phyloP scores from a whole-genome alignment of 53 echinoderm and acorn worm species.

The Hippasteria phrygiana region DNA sequence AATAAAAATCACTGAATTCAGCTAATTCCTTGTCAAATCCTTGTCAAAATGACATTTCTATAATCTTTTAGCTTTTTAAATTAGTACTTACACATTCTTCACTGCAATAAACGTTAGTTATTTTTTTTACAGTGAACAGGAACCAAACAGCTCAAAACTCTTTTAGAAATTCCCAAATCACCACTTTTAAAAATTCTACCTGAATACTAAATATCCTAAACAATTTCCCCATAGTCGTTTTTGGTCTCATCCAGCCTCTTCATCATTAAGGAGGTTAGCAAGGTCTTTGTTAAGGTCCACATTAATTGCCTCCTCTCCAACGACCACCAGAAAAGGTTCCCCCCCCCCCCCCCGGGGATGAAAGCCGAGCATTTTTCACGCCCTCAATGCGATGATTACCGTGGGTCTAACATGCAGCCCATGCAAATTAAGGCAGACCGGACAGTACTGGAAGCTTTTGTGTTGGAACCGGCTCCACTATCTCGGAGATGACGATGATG shows the following conservation, averaged over 20 bases:
- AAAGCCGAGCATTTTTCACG: slow-evolving; percentile 26
- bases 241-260: slow-evolving; percentile 23
- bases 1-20: too few species aligned
- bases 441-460: background rate
- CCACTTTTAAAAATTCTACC: background rate
- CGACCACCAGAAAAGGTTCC: slow-evolving; percentile 5
- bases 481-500: background rate
- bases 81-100: too few species aligned
- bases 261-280: slow-evolving; percentile 7
- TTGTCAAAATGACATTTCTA: too few species aligned
- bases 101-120: too few species aligned
- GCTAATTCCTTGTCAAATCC: too few species aligned
- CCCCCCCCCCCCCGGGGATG: slow-evolving; percentile 17
- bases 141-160: too few species aligned
- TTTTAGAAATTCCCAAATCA: too few species aligned
- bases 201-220: slow-evolving; percentile 20
- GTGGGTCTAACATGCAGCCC: slow-evolving; percentile 26
- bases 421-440: slow-evolving; percentile 20
- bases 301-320: slow-evolving; percentile 52
- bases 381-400: slow-evolving; percentile 31
- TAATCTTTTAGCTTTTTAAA: too few species aligned
- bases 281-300: slow-evolving; percentile 47
- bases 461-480: background rate
- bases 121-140: too few species aligned
- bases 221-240: background rate